Base-by-base conservation (phyloP, 2,888 invertebrate species). In the Chaetoderma sp. region DNA sequence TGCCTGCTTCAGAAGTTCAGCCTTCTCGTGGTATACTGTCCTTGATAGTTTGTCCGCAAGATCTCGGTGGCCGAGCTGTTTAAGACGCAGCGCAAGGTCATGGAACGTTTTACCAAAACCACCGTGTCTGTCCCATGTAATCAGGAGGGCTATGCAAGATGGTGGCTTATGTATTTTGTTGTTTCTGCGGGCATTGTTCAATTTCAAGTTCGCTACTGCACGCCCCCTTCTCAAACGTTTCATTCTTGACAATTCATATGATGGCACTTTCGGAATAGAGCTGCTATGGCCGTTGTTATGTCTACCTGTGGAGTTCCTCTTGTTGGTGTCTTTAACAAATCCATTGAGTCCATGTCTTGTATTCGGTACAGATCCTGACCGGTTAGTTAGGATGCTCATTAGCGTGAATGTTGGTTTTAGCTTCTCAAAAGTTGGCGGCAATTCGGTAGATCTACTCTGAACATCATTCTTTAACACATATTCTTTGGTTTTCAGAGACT, bases 91-190 rank as follows among this genome's bases (percentile, higher is more conserved):
- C 0, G 76, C 70, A n/a, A 83, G 68, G 39, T 76, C 76, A n/a
- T 76, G 70, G 49, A 80, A 81, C 4, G 81, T 75, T 66, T 76
- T 69, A 25, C 75, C 71, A 1, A 55, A 56, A 1, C 79, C 82
- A 10, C 72, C 72, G 1, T 67, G 70, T 44, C 76, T 67, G 56
- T 79, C 75, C 77, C 79, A 83, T 44, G 68, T 60, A 23, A 76
- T 59, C 21, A 83, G 67, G 5, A 76, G 65, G 5, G 63, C 61
- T 18, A 81, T 55, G 49, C 82, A 82, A 0, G 79, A 73, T n/a
- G 21, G 62, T 13, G 1, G 32, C 21, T 21, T 60, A 49, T 36
- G 44, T 72, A 2, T 68, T 52, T 27, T n/a, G n/a, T n/a, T n/a
- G n/a, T n/a, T n/a, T n/a, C n/a, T n/a, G n/a, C n/a, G n/a, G n/a